phyloP scores from a whole-genome alignment of 1,140 invertebrate species.

The Neelides sp. region DNA sequence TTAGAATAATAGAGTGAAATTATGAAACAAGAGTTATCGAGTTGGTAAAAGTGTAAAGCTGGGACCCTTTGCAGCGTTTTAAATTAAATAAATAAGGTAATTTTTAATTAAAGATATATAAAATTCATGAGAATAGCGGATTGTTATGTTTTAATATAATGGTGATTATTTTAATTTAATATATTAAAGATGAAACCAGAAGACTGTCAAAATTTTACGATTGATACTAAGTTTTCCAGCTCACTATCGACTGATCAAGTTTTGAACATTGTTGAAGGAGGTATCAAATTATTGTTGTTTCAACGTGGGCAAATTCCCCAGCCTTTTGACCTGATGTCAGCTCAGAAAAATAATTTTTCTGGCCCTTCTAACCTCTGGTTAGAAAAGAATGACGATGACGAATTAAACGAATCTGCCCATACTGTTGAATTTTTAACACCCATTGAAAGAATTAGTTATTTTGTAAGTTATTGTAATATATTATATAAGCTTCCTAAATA shows the following conservation, averaged over 20 bases:
- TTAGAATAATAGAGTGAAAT: too few species aligned
- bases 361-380: background rate
- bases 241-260: background rate
- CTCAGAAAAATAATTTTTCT: background rate
- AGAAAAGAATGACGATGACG: background rate
- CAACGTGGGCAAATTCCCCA: conserved; percentile 23
- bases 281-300: conserved; percentile 21
- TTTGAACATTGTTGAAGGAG: conserved; percentile 6
- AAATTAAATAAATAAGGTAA: background rate
- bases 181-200: background rate
- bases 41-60: too few species aligned
- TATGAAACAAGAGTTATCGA: too few species aligned
- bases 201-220: background rate
- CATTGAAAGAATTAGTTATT: background rate
- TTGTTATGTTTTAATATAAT: too few species aligned
- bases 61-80: too few species aligned
- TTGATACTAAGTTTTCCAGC: too few species aligned
- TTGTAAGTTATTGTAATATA: background rate
- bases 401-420: background rate
- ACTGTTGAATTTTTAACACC: background rate
- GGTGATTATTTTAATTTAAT: background rate
- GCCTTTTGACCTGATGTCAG: conserved; percentile 18
- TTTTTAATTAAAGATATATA: background rate
- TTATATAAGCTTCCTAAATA: background rate
- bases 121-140: background rate